These are phyloP conservation scores for Podabrus alpinus DNA, from an alignment of 2,888 invertebrate species.

Conservation along the genomic window DNA sequence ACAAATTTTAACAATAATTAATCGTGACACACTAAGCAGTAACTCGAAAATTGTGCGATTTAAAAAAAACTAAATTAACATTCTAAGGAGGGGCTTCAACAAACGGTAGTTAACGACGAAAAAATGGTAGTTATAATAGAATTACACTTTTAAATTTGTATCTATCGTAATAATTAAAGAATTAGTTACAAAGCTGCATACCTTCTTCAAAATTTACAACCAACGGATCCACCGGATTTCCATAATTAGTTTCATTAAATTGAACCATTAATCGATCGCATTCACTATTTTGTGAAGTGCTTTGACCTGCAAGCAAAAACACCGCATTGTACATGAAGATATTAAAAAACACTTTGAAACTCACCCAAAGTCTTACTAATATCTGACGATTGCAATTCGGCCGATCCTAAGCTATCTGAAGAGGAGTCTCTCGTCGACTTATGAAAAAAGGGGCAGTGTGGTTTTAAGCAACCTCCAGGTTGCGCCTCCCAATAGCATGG, in stretches of 20 bases:
- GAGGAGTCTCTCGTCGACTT: conserved; percentile 51
- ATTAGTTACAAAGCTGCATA: conserved; percentile 70
- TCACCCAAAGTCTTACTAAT: conserved; percentile 26
- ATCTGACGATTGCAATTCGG: conserved; percentile 32
- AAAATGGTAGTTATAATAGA: background rate
- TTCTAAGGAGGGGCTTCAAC: background rate
- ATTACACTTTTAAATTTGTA: background rate
- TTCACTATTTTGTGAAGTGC: conserved; percentile 31
- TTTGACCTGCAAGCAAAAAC: conserved; percentile 18
- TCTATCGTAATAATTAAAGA: conserved; percentile 12
- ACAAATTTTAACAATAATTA: background rate
- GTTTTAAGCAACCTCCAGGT: conserved; percentile 82
- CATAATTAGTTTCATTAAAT: conserved; percentile 44
- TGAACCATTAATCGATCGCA: conserved; percentile 38
- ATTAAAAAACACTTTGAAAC: background rate
- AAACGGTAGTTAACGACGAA: background rate
- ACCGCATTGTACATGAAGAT: background rate
- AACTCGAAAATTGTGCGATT: background rate
- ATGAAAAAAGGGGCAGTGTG: conserved; percentile 83
- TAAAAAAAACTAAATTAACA: background rate
- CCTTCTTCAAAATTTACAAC: conserved; percentile 83
- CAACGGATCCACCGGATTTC: conserved; percentile 65
- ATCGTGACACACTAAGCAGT: background rate
- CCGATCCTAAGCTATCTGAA: conserved; percentile 36
- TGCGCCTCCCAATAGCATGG: conserved; percentile 89